Base-by-base conservation (phyloP, 2,113 vertebrate genomes). In the Desmodus rotundus region DNA sequence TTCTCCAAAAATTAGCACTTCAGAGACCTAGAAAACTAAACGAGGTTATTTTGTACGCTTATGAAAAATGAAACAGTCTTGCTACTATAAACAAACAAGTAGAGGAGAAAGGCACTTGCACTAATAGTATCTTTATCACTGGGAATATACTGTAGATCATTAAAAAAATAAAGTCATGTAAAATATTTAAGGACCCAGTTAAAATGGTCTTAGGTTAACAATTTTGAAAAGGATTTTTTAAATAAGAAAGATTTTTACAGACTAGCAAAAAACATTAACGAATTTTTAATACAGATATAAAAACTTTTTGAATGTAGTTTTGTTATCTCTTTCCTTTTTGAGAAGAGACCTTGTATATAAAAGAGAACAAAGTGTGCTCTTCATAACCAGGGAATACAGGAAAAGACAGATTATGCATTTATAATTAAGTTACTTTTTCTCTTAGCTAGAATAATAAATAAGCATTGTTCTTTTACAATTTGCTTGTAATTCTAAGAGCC, bases 391-490 rank as follows among this genome's bases (percentile, higher is more conserved):
- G 36, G 13, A 63, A 92, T 89, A 83, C 63, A 94, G 19, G 61
- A 41, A 68, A 97, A 97, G 36, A 91, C 72, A 93, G 45, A 61
- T 92, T 96, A 54, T 20, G 63, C 68, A 93, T 89, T 96, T 95
- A 45, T 94, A 78, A 95, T 58, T 47, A 67, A 91, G 41, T 47
- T 97, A 47, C 14, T 88, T 47, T 93, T 97, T 50, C 14, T 97
- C 13, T 54, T 74, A 65, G 58, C 36, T 93, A 2, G 91, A 93
- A 93, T 83, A 96, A 94, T 94, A 94, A 97, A 96, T 97, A 76
- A 93, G 52, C 33, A 43, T 86, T 70, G 87, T 96, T 76, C 19
- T 65, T 86, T 97, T 78, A 89, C 28, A 78, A 85, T 85, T 97
- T 82, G 93, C 82, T 96, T 77, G 70, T 97, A 47, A 28, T 61